Evolutionary conservation across 2,888 invertebrate species (phyloP).

Genomic region (Andrena fulva): DNA sequence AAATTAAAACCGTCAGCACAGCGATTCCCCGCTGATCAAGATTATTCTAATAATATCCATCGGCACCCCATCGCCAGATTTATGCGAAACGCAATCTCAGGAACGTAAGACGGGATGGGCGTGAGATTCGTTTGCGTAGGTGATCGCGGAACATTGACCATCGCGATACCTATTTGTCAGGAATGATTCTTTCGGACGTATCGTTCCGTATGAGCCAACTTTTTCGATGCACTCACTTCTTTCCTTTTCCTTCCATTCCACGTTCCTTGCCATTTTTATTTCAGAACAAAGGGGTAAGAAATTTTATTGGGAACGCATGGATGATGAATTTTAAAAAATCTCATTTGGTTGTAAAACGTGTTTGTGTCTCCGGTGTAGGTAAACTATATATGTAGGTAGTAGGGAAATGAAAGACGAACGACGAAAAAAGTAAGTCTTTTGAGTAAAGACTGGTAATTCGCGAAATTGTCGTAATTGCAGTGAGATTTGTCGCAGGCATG

Average conservation of each 20-base stretch:
- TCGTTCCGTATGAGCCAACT: conserved; percentile 9
- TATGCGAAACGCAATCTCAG: background rate
- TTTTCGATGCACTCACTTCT: background rate
- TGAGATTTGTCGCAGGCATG: background rate
- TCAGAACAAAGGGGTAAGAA: background rate
- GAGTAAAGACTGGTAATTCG: background rate
- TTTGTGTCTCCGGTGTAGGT: no score
- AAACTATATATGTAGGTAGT: no score
- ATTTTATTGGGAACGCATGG: background rate
- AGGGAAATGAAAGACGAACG: no score
- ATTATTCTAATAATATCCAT: no score
- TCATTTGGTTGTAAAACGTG: no score
- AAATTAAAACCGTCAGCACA: background rate
- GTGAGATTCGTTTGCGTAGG: background rate
- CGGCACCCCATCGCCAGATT: no score
- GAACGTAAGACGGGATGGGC: background rate
- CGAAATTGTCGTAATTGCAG: background rate
- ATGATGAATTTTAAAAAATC: no score
- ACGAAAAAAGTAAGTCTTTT: no score
- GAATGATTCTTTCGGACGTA: conserved; percentile 6
- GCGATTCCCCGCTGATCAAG: background rate
- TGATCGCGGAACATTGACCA: conserved; percentile 41
- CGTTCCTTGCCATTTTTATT: background rate
- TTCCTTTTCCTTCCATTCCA: background rate
- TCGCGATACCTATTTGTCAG: conserved; percentile 33